Evolutionary conservation across 2,888 invertebrate species (phyloP), one percentile per base, ranked within the genome.

Genomic region (Cephonodes hylas): DNA sequence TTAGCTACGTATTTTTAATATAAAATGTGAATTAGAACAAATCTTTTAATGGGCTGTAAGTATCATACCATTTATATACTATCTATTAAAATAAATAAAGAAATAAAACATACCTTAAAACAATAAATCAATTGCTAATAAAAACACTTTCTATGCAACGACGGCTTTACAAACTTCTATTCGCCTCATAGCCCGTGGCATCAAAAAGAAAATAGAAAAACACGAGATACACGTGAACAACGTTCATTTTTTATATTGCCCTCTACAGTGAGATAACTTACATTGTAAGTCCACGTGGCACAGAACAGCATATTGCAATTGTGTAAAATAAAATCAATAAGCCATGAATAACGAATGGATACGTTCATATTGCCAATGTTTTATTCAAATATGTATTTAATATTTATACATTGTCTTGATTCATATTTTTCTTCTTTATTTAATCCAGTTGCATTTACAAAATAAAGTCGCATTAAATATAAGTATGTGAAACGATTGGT

Each of bases 321-420:
- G 53, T 53, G 18, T 53, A 53, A 31, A 31, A 53, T 15, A 53
- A 53, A 53, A 53, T 48, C 53, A 31, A 53, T 53, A 53, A 31
- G 31, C 18, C 53, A 53, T 53, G 53, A 53, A 53, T 31, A 53
- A 53, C 31, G 31, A 31, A 31, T 53, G 53, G 27, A 31, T 18
- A 27, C 18, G 18, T 53, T 53, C 27, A 53, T 31, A 53, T 31
- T 53, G 31, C 18, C 27, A 53, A 53, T 53, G 31, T 53, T 53
- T 53, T 53, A 53, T 53, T 53, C 18, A 27, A 31, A 53, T 53
- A n/a, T n/a, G n/a, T n/a, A 31, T 44, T 44, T 18, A 44, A 44
- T 44, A 44, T 27, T 53, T 53, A 31, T 53, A 53, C 31, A 31
- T 31, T 18, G 18, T 31, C 53, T 53, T 53, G 27, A 27, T 53